Evolutionary conservation across 2,888 invertebrate species (phyloP).

Genomic region (Sturmia bella): DNA sequence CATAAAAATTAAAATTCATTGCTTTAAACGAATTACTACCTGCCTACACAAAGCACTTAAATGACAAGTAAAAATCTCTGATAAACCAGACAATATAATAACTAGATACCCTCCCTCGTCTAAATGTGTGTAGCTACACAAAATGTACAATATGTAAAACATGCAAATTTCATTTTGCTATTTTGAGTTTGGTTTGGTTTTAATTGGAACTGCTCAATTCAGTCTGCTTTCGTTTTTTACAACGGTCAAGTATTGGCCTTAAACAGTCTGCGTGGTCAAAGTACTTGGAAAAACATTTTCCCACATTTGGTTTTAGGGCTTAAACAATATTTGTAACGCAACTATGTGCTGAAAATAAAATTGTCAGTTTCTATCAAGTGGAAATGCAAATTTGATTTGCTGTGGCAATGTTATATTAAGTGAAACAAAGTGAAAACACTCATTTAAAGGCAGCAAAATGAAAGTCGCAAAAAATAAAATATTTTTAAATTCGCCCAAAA

Average conservation of each 20-base stretch:
- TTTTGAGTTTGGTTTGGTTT: constrained; percentile 26
- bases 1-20: constrained; percentile 17
- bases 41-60: constrained; percentile 7
- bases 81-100: background rate
- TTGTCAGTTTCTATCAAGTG: background rate
- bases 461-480: constrained; percentile 69
- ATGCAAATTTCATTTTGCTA: constrained; percentile 44
- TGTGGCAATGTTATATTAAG: constrained; percentile 3
- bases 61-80: constrained; percentile 25
- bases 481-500: constrained; percentile 56
- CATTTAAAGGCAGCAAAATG: constrained; percentile 51
- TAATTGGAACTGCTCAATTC: constrained; percentile 34
- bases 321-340: constrained; percentile 4
- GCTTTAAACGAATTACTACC: background rate
- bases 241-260: background rate
- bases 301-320: constrained; percentile 17
- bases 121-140: background rate
- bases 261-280: background rate
- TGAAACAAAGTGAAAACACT: background rate
- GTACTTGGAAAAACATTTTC: background rate
- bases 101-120: background rate
- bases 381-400: constrained; percentile 33
- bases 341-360: constrained; percentile 3
- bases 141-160: constrained; percentile 18
- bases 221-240: background rate